A percentile compares a stretch with the other conserved stretches of the same genome.
phyloP scores from a whole-genome alignment of 2,797 vertebrate species.

The Eulemur mongoz region DNA sequence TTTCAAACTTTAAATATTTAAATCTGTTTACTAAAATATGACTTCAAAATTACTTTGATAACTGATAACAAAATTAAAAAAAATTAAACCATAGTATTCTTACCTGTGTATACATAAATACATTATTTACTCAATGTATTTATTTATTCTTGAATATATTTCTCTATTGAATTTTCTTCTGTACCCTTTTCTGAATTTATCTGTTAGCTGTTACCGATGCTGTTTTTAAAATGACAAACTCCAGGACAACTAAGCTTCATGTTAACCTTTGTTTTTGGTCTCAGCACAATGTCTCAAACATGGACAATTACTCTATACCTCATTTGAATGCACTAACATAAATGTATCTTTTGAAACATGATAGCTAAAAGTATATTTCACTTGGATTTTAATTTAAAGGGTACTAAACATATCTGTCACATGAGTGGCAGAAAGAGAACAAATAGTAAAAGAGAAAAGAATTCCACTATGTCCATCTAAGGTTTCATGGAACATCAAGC shows the following conservation, averaged over 20 bases:
- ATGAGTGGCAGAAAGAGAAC: not conserved
- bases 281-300: not conserved
- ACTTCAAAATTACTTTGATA: not conserved
- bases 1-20: conserved; percentile 11
- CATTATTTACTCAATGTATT: not conserved
- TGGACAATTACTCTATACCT: not conserved
- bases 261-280: not conserved
- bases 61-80: not conserved
- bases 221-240: conserved; percentile 16
- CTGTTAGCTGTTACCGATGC: not conserved
- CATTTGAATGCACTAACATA: not conserved
- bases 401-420: not conserved
- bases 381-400: conserved; percentile 8
- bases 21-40: not conserved
- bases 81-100: not conserved
- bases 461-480: not conserved
- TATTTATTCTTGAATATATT: not conserved
- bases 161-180: conserved; percentile 25
- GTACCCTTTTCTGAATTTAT: not conserved
- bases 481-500: not conserved
- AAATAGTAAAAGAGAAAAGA: conserved; percentile 1
- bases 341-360: conserved; percentile 8
- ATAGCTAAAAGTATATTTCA: not conserved
- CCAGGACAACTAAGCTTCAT: not conserved
- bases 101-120: not conserved